phyloP scores from a whole-genome alignment of 1,140 invertebrate species.

The Drosophila burlai region DNA sequence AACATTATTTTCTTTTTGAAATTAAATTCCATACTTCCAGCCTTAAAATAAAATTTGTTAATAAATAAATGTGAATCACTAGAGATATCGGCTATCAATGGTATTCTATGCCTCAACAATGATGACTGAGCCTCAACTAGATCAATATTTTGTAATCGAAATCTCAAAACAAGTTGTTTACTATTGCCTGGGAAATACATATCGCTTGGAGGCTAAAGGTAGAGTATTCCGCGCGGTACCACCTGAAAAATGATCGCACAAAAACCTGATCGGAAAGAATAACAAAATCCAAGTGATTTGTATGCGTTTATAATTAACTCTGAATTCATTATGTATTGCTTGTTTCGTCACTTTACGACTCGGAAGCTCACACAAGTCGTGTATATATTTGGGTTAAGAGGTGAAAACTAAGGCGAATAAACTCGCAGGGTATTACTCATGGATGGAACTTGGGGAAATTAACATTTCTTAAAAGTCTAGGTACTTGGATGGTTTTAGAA shows the following conservation, averaged over 20 bases:
- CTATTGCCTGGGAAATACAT: conserved; percentile 3
- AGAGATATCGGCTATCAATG: background rate
- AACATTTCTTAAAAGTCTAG: background rate
- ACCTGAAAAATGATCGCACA: background rate
- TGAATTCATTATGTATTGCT: conserved; percentile 32
- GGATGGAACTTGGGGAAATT: background rate
- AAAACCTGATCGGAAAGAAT: conserved; percentile 17
- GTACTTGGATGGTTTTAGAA: background rate
- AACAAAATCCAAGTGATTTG: conserved; percentile 51
- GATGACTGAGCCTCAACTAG: conserved; percentile 1
- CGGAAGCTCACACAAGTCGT: conserved; percentile 8
- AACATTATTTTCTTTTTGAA: background rate
- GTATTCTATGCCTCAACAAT: background rate
- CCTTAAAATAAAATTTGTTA: background rate
- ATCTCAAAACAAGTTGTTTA: conserved; percentile 34
- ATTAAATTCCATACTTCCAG: background rate
- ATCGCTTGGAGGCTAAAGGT: too few relatives aligned
- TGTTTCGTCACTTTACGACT: conserved; percentile 35
- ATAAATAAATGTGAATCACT: conserved; percentile 19
- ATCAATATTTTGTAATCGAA: conserved; percentile 28
- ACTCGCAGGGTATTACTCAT: conserved; percentile 44
- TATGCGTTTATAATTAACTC: conserved; percentile 56
- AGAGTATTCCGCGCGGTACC: conserved; percentile 9
- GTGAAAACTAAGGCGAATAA: conserved; percentile 23
- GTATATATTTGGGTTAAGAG: conserved; percentile 66